Evolutionary conservation across 2,797 vertebrate species (phyloP), one percentile per base, ranked within the genome.

Genomic region (Enteromius trimaculatus): DNA sequence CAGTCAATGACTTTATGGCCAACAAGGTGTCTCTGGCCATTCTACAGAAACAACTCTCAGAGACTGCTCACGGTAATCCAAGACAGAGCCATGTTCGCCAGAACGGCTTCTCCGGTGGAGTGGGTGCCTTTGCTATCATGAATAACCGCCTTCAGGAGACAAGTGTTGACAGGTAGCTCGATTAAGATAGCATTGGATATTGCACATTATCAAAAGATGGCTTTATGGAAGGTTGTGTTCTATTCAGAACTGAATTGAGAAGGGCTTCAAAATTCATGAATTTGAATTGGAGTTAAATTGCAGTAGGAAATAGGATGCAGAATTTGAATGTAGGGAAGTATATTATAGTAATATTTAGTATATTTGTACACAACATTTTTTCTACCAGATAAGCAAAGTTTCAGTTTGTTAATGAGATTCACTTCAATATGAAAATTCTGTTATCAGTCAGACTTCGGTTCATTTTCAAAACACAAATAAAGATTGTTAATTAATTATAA

Each of bases 111-210:
- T 94, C 94, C 2, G 94, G 90, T 0, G 95, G 95, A 0, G 94
- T 96, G 16, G 95, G 95, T 0, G 95, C 95, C 23, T 89, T 96
- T 65, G 95, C 93, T 39, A 92, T 96, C 42, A 96, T 96, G 95
- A 96, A 95, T 88, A 96, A 95, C 79, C 93, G 95, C 34, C 91
- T 96, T 42, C 95, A 95, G 88, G 95, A 96, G 89, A 96, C 95
- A 70, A 95, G 94, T 74, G 92, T 92, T 31, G 95, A 95, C 74
- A 93, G 94, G 88, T 95, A 95, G 91, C 90, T 86, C 14, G 26
- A 37, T 34, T 58, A 77, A 37, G 42, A 58, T 26, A 11, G 39
- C 2, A 29, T 8, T 47, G 31, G 53, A 84, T 19, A 49, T 74
- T 79, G 65, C 55, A 64, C 44, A 29, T 72, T 47, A 53, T 58